phyloP scores from a whole-genome alignment of 2,113 vertebrate species.

The Nothocercus nigrocapillus region DNA sequence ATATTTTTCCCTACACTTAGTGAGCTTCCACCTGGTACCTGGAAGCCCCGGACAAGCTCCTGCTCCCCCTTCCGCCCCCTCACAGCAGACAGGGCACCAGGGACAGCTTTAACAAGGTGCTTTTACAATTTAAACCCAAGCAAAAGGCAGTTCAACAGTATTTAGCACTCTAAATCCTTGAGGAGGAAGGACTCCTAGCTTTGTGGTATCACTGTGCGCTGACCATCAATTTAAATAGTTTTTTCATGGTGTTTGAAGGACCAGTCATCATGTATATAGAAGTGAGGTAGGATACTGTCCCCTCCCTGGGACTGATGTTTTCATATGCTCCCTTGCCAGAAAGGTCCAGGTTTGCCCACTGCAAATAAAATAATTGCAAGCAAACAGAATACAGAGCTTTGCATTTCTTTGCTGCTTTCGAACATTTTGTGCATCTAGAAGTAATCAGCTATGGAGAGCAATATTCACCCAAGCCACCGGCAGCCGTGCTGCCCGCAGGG shows the following conservation, averaged over 20 bases:
- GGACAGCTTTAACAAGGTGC: slow-evolving; percentile 58
- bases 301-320: slow-evolving; percentile 83
- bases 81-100: slow-evolving; percentile 71
- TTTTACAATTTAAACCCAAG: slow-evolving; percentile 65
- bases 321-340: slow-evolving; percentile 86
- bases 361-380: slow-evolving; percentile 63
- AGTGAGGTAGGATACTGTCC: slow-evolving; percentile 90
- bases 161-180: slow-evolving; percentile 63
- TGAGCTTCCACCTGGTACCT: neutral
- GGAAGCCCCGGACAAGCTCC: neutral
- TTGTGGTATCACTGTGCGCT: neutral
- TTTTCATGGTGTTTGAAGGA: slow-evolving; percentile 77
- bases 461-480: slow-evolving; percentile 31
- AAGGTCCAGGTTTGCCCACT: slow-evolving; percentile 71
- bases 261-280: slow-evolving; percentile 81
- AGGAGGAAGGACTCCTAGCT: slow-evolving; percentile 39
- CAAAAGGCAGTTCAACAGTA: slow-evolving; percentile 73
- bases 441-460: slow-evolving; percentile 50
- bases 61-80: slow-evolving; percentile 33
- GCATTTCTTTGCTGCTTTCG: neutral
- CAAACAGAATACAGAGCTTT: slow-evolving; percentile 31
- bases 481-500: slow-evolving; percentile 56
- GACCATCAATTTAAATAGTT: slow-evolving; percentile 18
- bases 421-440: slow-evolving; percentile 6
- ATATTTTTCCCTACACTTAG: neutral